Conservation (phyloP, 2,113 vertebrate species). For the Anhinga anhinga region DNA sequence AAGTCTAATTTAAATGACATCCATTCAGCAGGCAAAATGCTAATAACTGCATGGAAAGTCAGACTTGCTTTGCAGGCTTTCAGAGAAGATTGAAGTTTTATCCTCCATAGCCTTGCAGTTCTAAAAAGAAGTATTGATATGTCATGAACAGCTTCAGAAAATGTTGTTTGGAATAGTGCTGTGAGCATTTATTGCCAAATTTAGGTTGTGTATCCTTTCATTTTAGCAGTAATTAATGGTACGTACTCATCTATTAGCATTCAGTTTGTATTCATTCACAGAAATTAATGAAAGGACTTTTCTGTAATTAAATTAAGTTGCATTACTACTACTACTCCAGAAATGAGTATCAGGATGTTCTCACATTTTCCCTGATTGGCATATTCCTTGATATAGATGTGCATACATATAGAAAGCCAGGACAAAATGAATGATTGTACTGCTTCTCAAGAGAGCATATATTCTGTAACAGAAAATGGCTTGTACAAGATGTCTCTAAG, state of each 20-base stretch:
- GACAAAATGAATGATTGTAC: neutral
- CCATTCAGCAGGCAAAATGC: neutral
- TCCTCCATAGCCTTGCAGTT: neutral
- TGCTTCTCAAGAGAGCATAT: neutral
- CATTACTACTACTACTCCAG: neutral
- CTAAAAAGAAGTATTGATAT: neutral
- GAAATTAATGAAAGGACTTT: neutral
- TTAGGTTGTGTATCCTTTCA: neutral
- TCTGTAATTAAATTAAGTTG: neutral
- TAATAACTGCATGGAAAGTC: neutral
- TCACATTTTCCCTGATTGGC: neutral
- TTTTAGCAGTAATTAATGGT: neutral
- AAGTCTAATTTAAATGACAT: neutral
- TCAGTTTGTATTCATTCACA: neutral
- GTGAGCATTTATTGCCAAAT: neutral
- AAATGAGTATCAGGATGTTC: neutral
- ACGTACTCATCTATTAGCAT: neutral
- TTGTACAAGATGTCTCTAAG: neutral
- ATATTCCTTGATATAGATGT: neutral
- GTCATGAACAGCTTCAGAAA: neutral
- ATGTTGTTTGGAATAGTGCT: neutral
- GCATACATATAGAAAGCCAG: neutral
- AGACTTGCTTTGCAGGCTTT: neutral
- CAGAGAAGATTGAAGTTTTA: neutral
- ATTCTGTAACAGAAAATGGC: neutral